Base-by-base conservation (phyloP, 1,140 invertebrate species). In the Heterodera schachtii region DNA sequence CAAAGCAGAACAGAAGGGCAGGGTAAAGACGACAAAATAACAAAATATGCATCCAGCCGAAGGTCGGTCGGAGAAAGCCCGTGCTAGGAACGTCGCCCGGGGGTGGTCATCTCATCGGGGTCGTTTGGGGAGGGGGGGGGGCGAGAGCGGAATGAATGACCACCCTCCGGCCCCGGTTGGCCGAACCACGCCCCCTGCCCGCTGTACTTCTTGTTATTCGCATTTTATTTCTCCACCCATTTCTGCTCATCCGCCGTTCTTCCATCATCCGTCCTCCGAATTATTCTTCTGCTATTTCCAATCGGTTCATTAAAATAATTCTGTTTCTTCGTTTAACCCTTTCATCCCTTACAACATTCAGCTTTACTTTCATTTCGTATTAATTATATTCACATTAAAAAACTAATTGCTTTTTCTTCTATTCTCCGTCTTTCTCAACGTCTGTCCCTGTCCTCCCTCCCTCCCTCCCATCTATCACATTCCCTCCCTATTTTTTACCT, bases 41-140 rank as follows among this genome's bases (percentile, higher is more conserved):
- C 66, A 70, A 41, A 41, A 44, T 47, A 31, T 47, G 31, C 66
- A 70, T 47, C 44, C 8, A 21, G 21, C 47, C 69, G 57, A 77
- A 41, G 64, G 66, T 67, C 52, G 66, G 75, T 41, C 76, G 31
- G 76, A 46, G 76, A 60, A 66, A 21, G 44, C 21, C 76, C 44
- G 57, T 67, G 76, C 57, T 78, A 78, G 76, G 76, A 78, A 78
- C 76, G 76, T 60, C 13, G 57, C 57, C 57, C 19, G 11, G 57
- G 57, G 57, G 11, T 60, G 57, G 57, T 60, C 57, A 60, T 60
- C 57, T 60, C 57, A 60, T 60, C 57, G 57, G 57, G 57, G 57
- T 60, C 57, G 57, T 19, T 71, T 8, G 13, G 8, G 69, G 44
- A 3, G 31, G 41, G 69, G 31, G 44, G 69, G 69, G 21, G 69